Evolutionary conservation across 1,140 invertebrate species (phyloP), one percentile per base, ranked within the genome.

Genomic region (Magallana gigas): DNA sequence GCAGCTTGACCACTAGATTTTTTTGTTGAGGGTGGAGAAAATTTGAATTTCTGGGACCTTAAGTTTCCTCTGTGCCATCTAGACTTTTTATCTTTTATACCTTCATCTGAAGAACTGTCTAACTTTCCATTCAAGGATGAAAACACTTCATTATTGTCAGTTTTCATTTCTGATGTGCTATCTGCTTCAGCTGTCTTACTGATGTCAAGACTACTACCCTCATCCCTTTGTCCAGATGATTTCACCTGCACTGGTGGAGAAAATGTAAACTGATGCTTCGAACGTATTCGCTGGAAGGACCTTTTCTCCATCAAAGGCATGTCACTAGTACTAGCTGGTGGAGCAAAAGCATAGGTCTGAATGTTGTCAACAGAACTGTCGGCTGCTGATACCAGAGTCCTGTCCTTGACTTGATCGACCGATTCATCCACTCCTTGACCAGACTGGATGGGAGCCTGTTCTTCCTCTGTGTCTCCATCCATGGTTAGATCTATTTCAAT

Each of bases 401-500:
- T 56, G 18, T 48, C 60, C 57, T 85, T 68, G 23, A 85, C 36
- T 85, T 68, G 2, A n/a, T 64, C 64, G 4, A 64, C n/a, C 29
- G 60, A 29, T n/a, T 11, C 56, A 86, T 57, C 68, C 76, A 71
- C 64, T 23, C 80, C 85, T 29, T 87, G 57, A 56, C 57, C 23
- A 18, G 76, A 48, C n/a, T 18, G 12, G 36, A 56, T 56, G 18
- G 76, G 58, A 18, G 23, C 36, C 14, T 83, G 8, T 8, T 87
- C 80, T 68, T 36, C 23, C 11, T 82, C 58, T 23, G 16, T 62
- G 29, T 87, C 85, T 58, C 83, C 85, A 12, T 87, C 80, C 57
- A 82, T 57, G 4, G 76, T 87, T 1, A 87, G 18, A 18, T 87
- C 85, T 56, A 87, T 87, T 48, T 87, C 80, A 16, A 56, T 87